Conservation (phyloP, 2,797 vertebrate genomes). For the Schizopygopsis malacanthus region DNA sequence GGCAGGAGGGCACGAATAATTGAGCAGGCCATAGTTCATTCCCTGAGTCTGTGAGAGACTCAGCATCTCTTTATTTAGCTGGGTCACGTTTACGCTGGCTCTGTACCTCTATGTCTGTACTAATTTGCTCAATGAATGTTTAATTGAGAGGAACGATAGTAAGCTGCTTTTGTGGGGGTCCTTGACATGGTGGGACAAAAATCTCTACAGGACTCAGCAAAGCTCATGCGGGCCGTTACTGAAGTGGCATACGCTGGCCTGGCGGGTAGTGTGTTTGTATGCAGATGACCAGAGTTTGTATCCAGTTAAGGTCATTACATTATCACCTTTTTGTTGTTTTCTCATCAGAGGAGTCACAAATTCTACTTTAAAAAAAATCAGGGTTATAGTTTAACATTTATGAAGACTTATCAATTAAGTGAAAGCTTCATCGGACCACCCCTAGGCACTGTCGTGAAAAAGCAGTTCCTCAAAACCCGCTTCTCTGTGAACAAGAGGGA, state of each 20-base stretch:
- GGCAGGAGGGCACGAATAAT: conserved; percentile 15
- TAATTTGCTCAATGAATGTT: conserved; percentile 43
- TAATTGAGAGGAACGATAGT: conserved; percentile 37
- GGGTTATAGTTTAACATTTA: too few species aligned
- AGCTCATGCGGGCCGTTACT: not conserved
- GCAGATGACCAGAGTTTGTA: not conserved
- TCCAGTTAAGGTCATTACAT: not conserved
- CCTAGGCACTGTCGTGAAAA: not conserved
- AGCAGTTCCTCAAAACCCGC: not conserved
- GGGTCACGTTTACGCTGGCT: conserved; percentile 8
- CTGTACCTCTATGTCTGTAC: conserved; percentile 9
- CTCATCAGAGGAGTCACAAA: not conserved
- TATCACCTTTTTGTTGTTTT: not conserved
- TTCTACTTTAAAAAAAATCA: not conserved
- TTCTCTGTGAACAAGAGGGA: not conserved
- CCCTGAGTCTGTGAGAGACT: not conserved
- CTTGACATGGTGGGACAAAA: conserved; percentile 1
- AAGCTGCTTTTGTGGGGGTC: conserved; percentile 34
- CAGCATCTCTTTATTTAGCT: conserved; percentile 15
- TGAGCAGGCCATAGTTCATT: not conserved
- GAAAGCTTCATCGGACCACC: too few species aligned
- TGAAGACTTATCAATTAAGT: not conserved
- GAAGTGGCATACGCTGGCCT: not conserved
- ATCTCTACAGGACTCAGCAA: not conserved
- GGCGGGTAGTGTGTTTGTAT: not conserved